Evolutionary conservation across 2,888 invertebrate species (phyloP).

Genomic region (Malacosoma neustria): DNA sequence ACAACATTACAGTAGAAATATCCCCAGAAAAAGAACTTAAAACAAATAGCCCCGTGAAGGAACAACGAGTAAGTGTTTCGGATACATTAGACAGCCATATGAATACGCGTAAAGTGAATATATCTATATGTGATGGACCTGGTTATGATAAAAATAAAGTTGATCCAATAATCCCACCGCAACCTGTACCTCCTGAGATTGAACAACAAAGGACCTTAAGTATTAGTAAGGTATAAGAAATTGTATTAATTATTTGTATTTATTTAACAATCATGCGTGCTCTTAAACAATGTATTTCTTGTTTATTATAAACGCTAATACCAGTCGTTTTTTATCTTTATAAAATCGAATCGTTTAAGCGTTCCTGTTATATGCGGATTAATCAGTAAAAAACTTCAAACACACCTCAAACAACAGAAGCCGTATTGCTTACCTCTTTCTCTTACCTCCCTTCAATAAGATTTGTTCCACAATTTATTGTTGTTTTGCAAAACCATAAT

Average conservation of each 20-base stretch:
- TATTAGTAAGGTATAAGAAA: constrained; percentile 83
- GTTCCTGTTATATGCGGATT: too few relatives aligned
- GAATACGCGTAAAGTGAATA: constrained; percentile 49
- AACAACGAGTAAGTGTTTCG: constrained; percentile 39
- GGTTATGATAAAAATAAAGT: constrained; percentile 41
- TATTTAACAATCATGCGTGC: not conserved
- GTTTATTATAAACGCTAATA: too few relatives aligned
- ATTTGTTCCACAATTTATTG: too few relatives aligned
- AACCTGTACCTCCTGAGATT: constrained; percentile 86
- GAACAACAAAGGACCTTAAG: constrained; percentile 88
- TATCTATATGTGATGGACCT: constrained; percentile 51
- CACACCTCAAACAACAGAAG: too few relatives aligned
- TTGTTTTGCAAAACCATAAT: too few relatives aligned
- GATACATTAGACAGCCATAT: constrained; percentile 37
- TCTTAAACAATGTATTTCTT: too few relatives aligned
- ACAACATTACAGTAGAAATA: constrained; percentile 8
- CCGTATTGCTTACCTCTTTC: too few relatives aligned
- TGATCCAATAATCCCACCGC: constrained; percentile 75
- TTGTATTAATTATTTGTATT: not conserved
- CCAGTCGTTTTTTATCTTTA: too few relatives aligned
- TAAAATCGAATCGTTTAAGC: too few relatives aligned
- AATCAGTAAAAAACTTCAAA: too few relatives aligned
- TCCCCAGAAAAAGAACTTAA: constrained; percentile 12
- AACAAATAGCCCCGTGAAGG: constrained; percentile 22
- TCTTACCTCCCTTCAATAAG: too few relatives aligned